Base-by-base conservation (phyloP, 2,888 invertebrate species). In the Merodon equestris region DNA sequence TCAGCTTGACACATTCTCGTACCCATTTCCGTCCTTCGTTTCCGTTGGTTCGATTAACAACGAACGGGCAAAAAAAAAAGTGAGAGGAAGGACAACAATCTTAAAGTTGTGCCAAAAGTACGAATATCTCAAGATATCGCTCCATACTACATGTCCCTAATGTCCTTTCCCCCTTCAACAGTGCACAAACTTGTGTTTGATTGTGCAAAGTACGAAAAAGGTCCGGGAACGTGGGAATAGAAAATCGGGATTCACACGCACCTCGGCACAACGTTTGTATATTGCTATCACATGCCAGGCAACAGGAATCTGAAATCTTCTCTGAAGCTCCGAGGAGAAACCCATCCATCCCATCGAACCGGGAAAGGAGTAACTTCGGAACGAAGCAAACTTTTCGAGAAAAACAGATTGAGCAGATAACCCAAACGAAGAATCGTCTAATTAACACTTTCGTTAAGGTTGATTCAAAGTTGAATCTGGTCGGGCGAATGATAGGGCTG, bases 361-460 rank as follows among this genome's bases (percentile, higher is more conserved):
- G 13, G 57, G 61, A 73, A 79, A 74, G 74, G 74, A 79, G 79
- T 79, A 79, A 79, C 79, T 79, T 70, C 58, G 27, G 50, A 40
- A 50, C 47, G 56, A 58, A 50, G n/a, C 44, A 74, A 79, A 79
- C 40, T 79, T 79, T 79, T 63, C 67, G 58, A 74, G 79, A 64
- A 79, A 79, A 79, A 79, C 79, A 79, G 79, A 79, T 79, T 79
- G 79, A 70, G 73, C 79, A 74, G 79, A 79, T 79, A 79, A 79
- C 74, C 74, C 74, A 60, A 79, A 79, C 79, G 79, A 79, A 79
- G 79, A 79, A 79, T 79, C 70, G 74, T 79, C 79, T 79, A 79
- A 79, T 79, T 79, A 79, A 79, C 79, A 79, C 79, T 79, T 79
- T 79, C 79, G 79, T 79, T 79, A 79, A 74, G 79, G 79, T 79